Evolutionary conservation across 2,797 vertebrate species (phyloP).

Genomic region (Pangasius larnaudii): DNA sequence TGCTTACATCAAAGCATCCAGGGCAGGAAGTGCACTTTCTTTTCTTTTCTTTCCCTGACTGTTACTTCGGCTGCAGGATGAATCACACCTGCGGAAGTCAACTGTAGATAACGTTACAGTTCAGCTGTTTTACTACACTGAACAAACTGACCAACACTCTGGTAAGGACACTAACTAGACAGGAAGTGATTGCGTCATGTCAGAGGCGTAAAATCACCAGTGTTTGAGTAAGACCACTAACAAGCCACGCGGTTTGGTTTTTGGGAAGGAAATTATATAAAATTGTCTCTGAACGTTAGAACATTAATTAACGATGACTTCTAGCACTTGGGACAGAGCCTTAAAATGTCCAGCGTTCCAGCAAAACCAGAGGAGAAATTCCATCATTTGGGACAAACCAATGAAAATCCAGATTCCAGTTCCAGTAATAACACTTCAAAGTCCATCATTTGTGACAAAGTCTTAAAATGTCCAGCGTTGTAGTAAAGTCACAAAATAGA

Average conservation of each 20-base stretch:
- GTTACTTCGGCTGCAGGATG: neutral
- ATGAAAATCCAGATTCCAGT: neutral
- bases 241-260: neutral
- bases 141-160: neutral
- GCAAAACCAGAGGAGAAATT: neutral
- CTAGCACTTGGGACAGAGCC: no score
- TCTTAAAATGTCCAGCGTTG: neutral
- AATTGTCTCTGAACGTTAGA: neutral
- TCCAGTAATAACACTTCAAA: neutral
- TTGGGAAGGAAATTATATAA: neutral
- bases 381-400: neutral
- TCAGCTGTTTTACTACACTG: neutral
- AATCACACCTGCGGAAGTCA: neutral
- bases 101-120: no score
- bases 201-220: no score
- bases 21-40: neutral
- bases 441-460: neutral
- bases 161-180: neutral
- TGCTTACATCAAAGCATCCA: neutral
- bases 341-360: no score
- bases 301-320: no score
- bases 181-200: neutral
- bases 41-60: neutral
- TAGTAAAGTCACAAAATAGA: no score
- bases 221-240: neutral